phyloP scores from a whole-genome alignment of 2,888 invertebrate genomes.

The Drosophila subquinaria region DNA sequence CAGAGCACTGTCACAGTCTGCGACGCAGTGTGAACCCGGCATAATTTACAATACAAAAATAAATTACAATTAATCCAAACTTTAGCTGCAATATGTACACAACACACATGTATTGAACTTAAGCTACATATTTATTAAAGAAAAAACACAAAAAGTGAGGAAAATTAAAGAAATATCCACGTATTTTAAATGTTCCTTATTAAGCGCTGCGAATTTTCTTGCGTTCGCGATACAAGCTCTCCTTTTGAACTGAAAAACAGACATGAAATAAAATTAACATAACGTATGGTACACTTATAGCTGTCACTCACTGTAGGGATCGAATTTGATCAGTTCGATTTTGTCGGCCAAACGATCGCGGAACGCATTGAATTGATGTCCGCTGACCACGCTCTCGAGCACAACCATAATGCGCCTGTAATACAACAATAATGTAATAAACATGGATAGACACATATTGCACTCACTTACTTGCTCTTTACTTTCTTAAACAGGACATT shows the following conservation, averaged over 20 bases:
- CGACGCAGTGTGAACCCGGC: too few relatives aligned
- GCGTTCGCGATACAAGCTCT: slow-evolving; percentile 89
- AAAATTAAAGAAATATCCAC: neutral
- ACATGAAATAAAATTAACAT: neutral
- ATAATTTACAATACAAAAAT: neutral
- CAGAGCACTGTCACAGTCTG: too few relatives aligned
- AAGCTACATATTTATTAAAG: slow-evolving; percentile 15
- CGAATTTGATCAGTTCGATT: slow-evolving; percentile 90
- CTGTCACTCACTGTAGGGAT: slow-evolving; percentile 91
- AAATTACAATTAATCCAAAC: neutral
- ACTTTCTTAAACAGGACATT: slow-evolving; percentile 90
- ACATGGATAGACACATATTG: rapidly evolving
- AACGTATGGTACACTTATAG: neutral
- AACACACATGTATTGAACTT: slow-evolving; percentile 26
- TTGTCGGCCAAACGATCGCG: slow-evolving; percentile 92
- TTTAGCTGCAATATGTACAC: slow-evolving; percentile 2
- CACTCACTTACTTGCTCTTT: slow-evolving; percentile 90
- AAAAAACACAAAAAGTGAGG: slow-evolving; percentile 6
- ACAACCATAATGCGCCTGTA: slow-evolving; percentile 91
- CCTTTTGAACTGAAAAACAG: slow-evolving; percentile 89
- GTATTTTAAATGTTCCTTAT: neutral
- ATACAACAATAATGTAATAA: neutral
- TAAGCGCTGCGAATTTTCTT: slow-evolving; percentile 91
- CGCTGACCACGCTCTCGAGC: slow-evolving; percentile 92
- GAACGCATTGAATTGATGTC: slow-evolving; percentile 89